phyloP scores from a whole-genome alignment of 1,140 invertebrate genomes.

The Aleiodes sp. region DNA sequence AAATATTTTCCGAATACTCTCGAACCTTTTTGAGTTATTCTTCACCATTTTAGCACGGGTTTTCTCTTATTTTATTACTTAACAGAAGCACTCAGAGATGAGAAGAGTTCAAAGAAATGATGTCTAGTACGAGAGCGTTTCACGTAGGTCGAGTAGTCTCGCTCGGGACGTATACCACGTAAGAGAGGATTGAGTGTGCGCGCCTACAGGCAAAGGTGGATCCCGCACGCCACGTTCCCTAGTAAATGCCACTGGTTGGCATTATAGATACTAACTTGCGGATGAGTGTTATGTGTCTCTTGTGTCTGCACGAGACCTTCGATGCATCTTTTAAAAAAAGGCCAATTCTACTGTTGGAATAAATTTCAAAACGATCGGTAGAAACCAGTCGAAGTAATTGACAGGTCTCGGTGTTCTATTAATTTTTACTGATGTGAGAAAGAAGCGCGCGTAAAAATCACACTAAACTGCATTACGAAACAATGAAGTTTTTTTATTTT shows the following conservation, averaged over 20 bases:
- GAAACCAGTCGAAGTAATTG: no score
- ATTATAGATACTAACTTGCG: constrained; percentile 54
- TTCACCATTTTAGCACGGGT: neutral
- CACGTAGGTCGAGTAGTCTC: constrained; percentile 28
- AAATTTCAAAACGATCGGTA: no score
- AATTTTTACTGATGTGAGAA: no score
- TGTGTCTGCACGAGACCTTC: constrained; percentile 56
- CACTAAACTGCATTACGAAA: no score
- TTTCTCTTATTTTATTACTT: neutral
- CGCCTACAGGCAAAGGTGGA: constrained; percentile 23
- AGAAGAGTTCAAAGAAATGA: constrained; percentile 39
- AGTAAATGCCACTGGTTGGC: constrained; percentile 66
- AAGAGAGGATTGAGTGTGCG: constrained; percentile 17
- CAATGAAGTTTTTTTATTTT: no score
- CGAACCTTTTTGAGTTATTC: no score
- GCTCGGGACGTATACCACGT: neutral
- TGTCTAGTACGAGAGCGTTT: constrained; percentile 27
- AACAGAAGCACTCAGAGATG: neutral
- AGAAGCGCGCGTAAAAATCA: no score
- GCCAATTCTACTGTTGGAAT: no score
- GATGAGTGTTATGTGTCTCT: constrained; percentile 36
- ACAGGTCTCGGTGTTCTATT: no score
- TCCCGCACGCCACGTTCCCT: neutral
- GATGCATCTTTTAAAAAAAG: constrained; percentile 47
- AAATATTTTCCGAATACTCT: no score